These are phyloP conservation scores for Tholera decimalis DNA, from an alignment of 2,888 invertebrate genomes.

Conservation along the genomic window DNA sequence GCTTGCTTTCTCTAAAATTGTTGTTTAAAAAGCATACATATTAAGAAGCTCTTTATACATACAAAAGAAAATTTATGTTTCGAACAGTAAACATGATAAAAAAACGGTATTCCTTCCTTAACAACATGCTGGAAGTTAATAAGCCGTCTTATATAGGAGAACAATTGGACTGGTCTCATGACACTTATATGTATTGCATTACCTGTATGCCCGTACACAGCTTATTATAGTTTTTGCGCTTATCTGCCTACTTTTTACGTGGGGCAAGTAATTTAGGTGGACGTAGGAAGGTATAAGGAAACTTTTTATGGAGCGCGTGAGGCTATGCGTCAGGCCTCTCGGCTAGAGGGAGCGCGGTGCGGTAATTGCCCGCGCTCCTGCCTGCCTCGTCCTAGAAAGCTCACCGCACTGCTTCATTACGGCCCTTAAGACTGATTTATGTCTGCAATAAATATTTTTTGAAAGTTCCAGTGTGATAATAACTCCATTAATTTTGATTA, in stretches of 20 bases:
- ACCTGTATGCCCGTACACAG: conserved; percentile 54
- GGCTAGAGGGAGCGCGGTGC: conserved; percentile 45
- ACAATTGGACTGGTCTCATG: conserved; percentile 60
- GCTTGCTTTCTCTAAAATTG: not conserved
- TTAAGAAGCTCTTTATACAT: conserved; percentile 1
- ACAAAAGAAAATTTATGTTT: conserved; percentile 19
- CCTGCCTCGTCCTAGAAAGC: conserved; percentile 88
- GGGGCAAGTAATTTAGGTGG: conserved; percentile 61
- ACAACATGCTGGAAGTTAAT: conserved; percentile 57
- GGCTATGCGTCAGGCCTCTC: conserved; percentile 45
- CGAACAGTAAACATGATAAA: conserved; percentile 23
- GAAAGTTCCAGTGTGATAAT: conserved; percentile 91
- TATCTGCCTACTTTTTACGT: conserved; percentile 60
- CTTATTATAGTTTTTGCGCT: conserved; percentile 58
- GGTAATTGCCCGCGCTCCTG: conserved; percentile 78
- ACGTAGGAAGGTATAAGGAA: conserved; percentile 59
- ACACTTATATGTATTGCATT: conserved; percentile 51
- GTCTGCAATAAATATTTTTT: conserved; percentile 90
- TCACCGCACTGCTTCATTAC: conserved; percentile 84
- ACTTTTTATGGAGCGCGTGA: conserved; percentile 58
- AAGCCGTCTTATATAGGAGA: conserved; percentile 58
- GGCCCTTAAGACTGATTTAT: conserved; percentile 91
- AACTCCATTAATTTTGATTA: conserved; percentile 92
- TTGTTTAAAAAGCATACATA: not conserved
- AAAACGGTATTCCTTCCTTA: conserved; percentile 45